Conservation (phyloP, 2,797 vertebrate species). For the Eupleurogrammus muticus region DNA sequence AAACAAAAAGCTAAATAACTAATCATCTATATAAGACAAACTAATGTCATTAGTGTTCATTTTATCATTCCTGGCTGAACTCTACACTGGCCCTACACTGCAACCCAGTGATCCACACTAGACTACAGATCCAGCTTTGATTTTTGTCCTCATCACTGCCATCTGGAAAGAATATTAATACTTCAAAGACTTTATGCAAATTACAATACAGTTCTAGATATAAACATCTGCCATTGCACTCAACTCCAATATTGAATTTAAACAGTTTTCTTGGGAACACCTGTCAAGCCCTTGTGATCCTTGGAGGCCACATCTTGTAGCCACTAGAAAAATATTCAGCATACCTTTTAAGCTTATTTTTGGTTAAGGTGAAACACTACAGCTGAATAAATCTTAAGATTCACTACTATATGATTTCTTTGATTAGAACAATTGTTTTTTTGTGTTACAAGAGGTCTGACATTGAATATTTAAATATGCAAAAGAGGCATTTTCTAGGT, state of each 20-base stretch:
- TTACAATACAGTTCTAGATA: background rate
- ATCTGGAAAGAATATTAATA: background rate
- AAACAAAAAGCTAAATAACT: background rate
- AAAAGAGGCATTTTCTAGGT: too few species aligned
- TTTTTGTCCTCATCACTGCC: conserved; percentile 5
- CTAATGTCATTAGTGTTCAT: background rate
- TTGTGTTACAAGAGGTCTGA: too few species aligned
- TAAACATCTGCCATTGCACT: background rate
- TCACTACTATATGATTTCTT: too few species aligned
- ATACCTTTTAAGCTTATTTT: conserved; percentile 1
- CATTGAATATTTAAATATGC: too few species aligned
- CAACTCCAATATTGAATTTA: background rate
- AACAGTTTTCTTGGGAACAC: background rate
- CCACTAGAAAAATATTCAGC: background rate
- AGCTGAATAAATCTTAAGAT: too few species aligned
- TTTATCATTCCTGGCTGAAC: background rate
- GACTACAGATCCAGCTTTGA: background rate
- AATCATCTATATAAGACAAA: background rate
- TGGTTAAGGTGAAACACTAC: background rate
- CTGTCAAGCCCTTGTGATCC: conserved; percentile 28
- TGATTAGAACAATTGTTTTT: too few species aligned
- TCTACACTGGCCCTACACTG: background rate
- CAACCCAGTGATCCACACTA: background rate
- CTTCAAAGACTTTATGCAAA: background rate
- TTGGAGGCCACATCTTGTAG: conserved; percentile 3